These are phyloP conservation scores for Columbina picui DNA, from an alignment of 2,113 vertebrate genomes.

Conservation along the genomic window DNA sequence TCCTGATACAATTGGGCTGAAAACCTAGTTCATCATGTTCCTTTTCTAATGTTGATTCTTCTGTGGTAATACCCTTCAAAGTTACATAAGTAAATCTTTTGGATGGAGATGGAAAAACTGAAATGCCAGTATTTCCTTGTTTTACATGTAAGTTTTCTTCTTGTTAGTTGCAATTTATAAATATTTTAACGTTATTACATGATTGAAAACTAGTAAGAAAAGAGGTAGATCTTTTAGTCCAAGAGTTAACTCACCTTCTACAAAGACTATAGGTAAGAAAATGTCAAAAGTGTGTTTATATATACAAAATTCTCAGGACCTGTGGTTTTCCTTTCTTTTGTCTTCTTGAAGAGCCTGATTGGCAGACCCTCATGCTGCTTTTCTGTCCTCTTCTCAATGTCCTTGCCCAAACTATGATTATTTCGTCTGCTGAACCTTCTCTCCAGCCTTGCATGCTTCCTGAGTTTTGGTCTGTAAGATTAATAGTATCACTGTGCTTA, in stretches of 20 bases:
- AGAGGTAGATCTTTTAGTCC: background rate
- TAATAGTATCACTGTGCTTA: background rate
- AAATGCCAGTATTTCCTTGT: background rate
- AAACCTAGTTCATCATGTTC: background rate
- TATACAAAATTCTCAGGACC: background rate
- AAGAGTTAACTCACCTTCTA: background rate
- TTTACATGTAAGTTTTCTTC: background rate
- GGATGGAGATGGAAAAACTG: background rate
- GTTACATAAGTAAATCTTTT: background rate
- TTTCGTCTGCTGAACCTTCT: background rate
- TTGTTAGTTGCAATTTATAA: background rate
- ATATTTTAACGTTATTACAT: background rate
- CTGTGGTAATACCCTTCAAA: background rate
- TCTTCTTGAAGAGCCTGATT: background rate
- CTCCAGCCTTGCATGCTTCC: background rate
- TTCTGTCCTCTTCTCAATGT: background rate
- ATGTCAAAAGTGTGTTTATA: background rate
- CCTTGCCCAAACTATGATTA: background rate
- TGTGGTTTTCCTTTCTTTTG: background rate
- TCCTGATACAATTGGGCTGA: background rate
- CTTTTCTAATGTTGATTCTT: background rate
- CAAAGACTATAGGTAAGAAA: background rate
- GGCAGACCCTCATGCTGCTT: background rate
- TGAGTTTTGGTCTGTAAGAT: background rate
- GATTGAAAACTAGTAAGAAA: background rate